Evolutionary conservation across 1,140 invertebrate genomes (phyloP), one percentile per base, ranked within the genome.

Genomic region (Melitaea cinxia): DNA sequence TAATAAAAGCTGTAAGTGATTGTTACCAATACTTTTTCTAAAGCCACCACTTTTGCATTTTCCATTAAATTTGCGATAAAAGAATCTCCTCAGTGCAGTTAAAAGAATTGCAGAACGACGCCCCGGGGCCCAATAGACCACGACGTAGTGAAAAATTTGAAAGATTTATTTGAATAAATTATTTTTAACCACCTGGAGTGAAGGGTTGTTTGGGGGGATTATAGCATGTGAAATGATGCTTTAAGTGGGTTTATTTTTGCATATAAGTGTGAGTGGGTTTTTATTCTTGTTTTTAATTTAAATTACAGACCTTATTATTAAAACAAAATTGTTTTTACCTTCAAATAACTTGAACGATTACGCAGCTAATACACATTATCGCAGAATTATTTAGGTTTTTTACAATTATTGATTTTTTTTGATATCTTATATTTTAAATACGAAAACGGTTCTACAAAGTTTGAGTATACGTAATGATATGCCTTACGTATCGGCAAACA

Each of bases 161-260:
- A 65, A 83, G 87, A 89, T 88, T 89, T 88, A 89, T 89, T 84
- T 85, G 85, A 88, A 88, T 89, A 89, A 87, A 89, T 89, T 87
- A 89, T 87, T 78, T 81, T 49, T 65, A 57, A 49, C 53, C 35
- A 57, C 54, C 54, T 57, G 54, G 24, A 57, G 37, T 57, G 54
- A 57, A 57, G 54, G 54, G 54, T 57, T 57, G 54, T 42, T 35
- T 37, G 1, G 54, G 39, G 33, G 55, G 56, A 61, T 67, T 67
- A 67, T 67, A 19, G 21, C 23, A 24, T 47, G 21, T 47, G 10
- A 9, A 17, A 42, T 42, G 15, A 23, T 47, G n/a, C 42, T 47
- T 19, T 47, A 45, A 47, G 5, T 12, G 7, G 12, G 14, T 42
- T 12, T 9, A 47, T 23, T 47, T 3, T 45, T 45, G 42, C 12